phyloP scores from a whole-genome alignment of 2,888 invertebrate species.

The Oscheius onirici region DNA sequence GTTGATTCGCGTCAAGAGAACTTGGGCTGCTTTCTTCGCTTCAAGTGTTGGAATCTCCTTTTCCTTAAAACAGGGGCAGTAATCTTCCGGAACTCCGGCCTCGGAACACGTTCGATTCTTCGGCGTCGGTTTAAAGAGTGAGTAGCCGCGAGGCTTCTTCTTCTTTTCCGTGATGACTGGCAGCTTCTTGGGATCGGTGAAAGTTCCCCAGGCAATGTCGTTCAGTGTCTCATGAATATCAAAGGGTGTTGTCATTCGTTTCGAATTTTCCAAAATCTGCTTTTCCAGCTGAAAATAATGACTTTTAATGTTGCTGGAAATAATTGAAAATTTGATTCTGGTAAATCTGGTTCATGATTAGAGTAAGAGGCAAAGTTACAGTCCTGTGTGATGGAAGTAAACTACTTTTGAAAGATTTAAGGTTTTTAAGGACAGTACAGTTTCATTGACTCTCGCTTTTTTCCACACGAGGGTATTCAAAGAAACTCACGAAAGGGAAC shows the following conservation, averaged over 20 bases:
- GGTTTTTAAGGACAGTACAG: too few relatives aligned
- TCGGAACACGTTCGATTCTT: conserved; percentile 47
- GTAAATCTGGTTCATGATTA: too few relatives aligned
- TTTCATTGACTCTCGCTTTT: too few relatives aligned
- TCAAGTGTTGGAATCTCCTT: conserved; percentile 46
- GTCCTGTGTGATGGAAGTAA: too few relatives aligned
- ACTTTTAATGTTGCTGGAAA: too few relatives aligned
- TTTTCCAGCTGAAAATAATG: conserved; percentile 46
- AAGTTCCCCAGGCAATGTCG: conserved; percentile 40
- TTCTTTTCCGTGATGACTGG: not conserved
- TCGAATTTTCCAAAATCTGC: conserved; percentile 69
- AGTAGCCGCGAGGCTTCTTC: not conserved
- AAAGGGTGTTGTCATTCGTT: conserved; percentile 73
- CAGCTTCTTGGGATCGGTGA: not conserved
- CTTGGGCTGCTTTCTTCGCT: conserved; percentile 42
- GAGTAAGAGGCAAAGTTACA: too few relatives aligned
- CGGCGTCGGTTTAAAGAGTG: conserved; percentile 35
- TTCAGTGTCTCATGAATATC: conserved; percentile 72
- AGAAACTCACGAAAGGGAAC: conserved; percentile 61
- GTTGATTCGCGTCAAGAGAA: conserved; percentile 13
- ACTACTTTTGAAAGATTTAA: too few relatives aligned
- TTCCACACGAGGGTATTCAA: not conserved
- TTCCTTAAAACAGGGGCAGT: conserved; percentile 61
- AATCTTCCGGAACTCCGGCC: conserved; percentile 60
- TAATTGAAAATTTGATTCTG: too few relatives aligned